Evolutionary conservation across 1,140 invertebrate species (phyloP).

Genomic region (Akabosia matsudoensis): DNA sequence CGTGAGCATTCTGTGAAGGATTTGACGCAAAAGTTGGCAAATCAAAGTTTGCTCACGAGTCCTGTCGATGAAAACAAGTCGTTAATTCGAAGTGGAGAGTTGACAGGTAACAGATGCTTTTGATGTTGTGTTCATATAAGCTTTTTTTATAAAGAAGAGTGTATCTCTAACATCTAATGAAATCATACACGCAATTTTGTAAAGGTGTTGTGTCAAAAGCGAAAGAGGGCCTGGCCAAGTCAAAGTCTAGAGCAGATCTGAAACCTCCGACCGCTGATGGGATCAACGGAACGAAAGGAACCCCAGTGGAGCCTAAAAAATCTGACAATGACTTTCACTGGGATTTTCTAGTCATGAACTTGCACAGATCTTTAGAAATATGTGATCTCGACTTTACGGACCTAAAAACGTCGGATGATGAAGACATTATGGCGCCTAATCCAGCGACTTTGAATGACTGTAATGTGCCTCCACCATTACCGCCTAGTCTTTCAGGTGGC

Average conservation of each 20-base stretch:
- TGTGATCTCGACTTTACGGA: constrained; percentile 60
- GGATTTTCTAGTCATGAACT: constrained; percentile 80
- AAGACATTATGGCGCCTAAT: constrained; percentile 45
- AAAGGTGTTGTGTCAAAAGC: constrained; percentile 86
- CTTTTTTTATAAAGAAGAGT: too few relatives aligned
- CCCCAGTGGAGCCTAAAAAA: constrained; percentile 69
- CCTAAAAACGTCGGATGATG: constrained; percentile 63
- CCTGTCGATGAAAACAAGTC: constrained; percentile 55
- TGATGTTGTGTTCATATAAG: neutral
- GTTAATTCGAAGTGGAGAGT: constrained; percentile 58
- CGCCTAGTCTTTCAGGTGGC: constrained; percentile 43
- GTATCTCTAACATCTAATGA: too few relatives aligned
- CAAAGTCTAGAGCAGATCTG: constrained; percentile 65
- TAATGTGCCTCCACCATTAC: constrained; percentile 49
- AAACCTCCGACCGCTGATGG: constrained; percentile 55
- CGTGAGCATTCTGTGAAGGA: constrained; percentile 79
- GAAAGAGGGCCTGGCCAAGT: constrained; percentile 82
- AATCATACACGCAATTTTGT: too few relatives aligned
- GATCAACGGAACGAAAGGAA: constrained; percentile 48
- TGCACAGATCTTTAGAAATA: constrained; percentile 78
- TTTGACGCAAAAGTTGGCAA: constrained; percentile 76
- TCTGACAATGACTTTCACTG: constrained; percentile 91
- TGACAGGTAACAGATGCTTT: constrained; percentile 38
- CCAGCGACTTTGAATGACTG: constrained; percentile 45
- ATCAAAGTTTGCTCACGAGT: constrained; percentile 62